phyloP scores from a whole-genome alignment of 2,113 vertebrate species.

The Xiphophorus hellerii region DNA sequence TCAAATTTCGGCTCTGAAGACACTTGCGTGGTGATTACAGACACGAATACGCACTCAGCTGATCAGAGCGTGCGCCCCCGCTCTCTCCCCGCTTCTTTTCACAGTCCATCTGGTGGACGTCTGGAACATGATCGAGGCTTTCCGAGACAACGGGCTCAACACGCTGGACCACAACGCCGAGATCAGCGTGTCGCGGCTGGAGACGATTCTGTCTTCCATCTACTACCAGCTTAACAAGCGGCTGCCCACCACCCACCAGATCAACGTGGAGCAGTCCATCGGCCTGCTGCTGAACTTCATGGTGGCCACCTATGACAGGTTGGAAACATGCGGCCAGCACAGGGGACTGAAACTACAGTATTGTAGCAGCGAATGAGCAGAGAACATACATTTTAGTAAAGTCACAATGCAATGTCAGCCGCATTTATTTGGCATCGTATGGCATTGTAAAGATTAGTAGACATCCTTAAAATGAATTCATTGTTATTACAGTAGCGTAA shows the following conservation, averaged over 20 bases:
- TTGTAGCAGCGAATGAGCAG: not conserved
- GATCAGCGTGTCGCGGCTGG: constrained; percentile 96
- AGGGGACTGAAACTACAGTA: not conserved
- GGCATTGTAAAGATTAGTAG: not conserved
- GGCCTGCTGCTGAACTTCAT: constrained; percentile 98
- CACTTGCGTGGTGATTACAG: not conserved
- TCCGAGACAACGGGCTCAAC: constrained; percentile 96
- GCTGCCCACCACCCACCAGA: constrained; percentile 96
- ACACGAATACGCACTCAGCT: constrained; percentile 13
- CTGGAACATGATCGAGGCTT: constrained; percentile 99
- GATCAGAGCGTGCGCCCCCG: constrained; percentile 17
- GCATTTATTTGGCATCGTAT: not conserved
- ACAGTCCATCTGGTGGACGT: constrained; percentile 97
- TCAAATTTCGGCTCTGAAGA: not conserved
- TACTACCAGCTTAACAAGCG: constrained; percentile 99
- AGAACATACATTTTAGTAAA: not conserved
- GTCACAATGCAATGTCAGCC: not conserved
- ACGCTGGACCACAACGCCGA: constrained; percentile 90
- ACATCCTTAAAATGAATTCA: not conserved
- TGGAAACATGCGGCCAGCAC: not conserved
- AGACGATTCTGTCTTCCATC: constrained; percentile 97
- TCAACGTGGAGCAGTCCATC: constrained; percentile 96
- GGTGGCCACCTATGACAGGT: constrained; percentile 96
- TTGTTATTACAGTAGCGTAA: too few relatives aligned
- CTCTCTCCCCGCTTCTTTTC: not conserved